Base-by-base conservation (phyloP, 2,797 vertebrate genomes). In the Enteromius argenteus region DNA sequence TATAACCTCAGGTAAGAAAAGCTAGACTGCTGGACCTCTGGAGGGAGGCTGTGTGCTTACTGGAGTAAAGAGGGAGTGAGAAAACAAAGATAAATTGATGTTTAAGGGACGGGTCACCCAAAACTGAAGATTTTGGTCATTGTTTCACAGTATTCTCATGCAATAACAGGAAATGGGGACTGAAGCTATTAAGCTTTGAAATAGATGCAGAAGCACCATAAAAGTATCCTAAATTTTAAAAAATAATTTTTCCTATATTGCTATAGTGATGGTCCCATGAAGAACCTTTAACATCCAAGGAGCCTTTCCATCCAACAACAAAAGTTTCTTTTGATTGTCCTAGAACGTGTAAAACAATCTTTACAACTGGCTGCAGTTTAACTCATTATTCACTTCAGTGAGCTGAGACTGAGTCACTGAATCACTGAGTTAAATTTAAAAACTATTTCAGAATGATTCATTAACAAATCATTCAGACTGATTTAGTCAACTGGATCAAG, bases 1-100 rank as follows among this genome's bases (percentile, higher is more conserved):
- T 95, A 95, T 94, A 94, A 94, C 93, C 93, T 78, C 90, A 90
- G 92, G 93, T 91, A 89, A 92, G 89, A 88, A 92, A 94, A 88
- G 78, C 90, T 89, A 89, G 89, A 91, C 92, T 90, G 87, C 88
- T 88, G 90, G 89, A 90, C 86, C 89, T 88, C 83, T 90, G 66
- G 35, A 56, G 53, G 71, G 51, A 23, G n/a, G 27, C 5, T 51
- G 42, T 35, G 77, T 23, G 32, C 14, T 35, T 13, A 23, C 27
- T 62, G 35, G 85, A 89, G 88, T 64, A 87, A 81, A 87, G 86
- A 87, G 73, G 88, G 73, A 81, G 69, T 11, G 39, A 32, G 46
- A 75, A 84, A 80, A 23, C 30, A 76, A 17, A 80, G 14, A 46
- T 14, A 64, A 19, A 19, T 9, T 76, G 83, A 44, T 32, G 69